phyloP scores from a whole-genome alignment of 1,140 invertebrate genomes.

The Manduca sexta region DNA sequence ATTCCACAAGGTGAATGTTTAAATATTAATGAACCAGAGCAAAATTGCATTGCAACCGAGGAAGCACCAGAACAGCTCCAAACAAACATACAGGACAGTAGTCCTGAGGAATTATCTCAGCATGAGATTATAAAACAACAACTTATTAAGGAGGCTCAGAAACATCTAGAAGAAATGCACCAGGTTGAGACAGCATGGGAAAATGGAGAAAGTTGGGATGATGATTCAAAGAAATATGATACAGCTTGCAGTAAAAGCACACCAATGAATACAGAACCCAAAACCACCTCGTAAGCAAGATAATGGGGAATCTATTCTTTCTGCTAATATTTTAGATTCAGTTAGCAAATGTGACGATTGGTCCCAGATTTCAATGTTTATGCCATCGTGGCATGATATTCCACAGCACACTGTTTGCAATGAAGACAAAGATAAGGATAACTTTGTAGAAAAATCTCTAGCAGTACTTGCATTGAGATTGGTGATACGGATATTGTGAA shows the following conservation, averaged over 20 bases:
- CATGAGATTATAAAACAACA: conserved; percentile 19
- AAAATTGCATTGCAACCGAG: background rate
- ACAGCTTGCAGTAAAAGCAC: background rate
- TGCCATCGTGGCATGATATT: conserved; percentile 34
- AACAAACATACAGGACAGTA: background rate
- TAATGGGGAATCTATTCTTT: background rate
- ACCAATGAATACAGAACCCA: conserved; percentile 14
- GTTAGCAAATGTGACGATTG: conserved; percentile 35
- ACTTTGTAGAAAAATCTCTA: conserved; percentile 25
- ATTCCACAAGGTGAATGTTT: background rate
- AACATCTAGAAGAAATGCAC: conserved; percentile 40
- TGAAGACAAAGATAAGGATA: background rate
- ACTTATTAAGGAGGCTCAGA: conserved; percentile 22
- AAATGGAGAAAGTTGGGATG: conserved; percentile 48
- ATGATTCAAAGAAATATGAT: conserved; percentile 11
- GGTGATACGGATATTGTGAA: conserved; percentile 34
- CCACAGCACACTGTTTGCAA: background rate
- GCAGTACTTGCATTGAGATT: conserved; percentile 41
- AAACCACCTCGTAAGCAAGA: conserved; percentile 18
- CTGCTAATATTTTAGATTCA: conserved; percentile 9
- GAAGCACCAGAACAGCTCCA: background rate
- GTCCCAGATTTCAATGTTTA: conserved; percentile 41
- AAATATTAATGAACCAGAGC: background rate
- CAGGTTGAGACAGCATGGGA: conserved; percentile 56
- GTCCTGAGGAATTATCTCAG: background rate